Percentiles rank a stretch among this genome's conserved stretches.
These are phyloP conservation scores for Meghimatium bilineatum DNA, from an alignment of 2,888 invertebrate genomes.

Conservation along the genomic window DNA sequence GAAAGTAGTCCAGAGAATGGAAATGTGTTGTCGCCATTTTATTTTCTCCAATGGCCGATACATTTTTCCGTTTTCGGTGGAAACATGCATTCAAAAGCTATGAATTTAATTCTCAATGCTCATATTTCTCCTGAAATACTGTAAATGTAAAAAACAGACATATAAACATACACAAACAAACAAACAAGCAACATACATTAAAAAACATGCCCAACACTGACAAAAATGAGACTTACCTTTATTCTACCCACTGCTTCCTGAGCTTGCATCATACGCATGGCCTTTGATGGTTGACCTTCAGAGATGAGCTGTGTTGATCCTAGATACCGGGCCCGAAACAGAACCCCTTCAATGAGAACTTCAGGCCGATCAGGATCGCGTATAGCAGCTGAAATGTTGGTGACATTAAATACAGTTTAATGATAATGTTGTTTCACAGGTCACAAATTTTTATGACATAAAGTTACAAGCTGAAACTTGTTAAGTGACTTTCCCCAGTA, in stretches of 20 bases:
- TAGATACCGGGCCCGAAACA: slow-evolving; percentile 97
- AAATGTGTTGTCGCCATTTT: no score
- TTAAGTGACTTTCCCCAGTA: no score
- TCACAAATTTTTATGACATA: no score
- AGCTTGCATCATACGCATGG: slow-evolving; percentile 99
- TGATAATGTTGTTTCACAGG: no score
- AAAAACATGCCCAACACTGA: not conserved
- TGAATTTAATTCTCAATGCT: not conserved
- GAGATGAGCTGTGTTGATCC: slow-evolving; percentile 99
- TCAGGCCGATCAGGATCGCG: slow-evolving; percentile 81
- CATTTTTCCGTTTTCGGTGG: no score
- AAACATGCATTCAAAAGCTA: not conserved
- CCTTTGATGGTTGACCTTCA: slow-evolving; percentile 98
- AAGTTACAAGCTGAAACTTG: no score
- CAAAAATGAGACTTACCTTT: slow-evolving; percentile 84
- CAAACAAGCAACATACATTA: not conserved
- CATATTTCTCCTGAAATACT: not conserved
- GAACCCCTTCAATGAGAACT: slow-evolving; percentile 99
- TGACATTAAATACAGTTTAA: not conserved
- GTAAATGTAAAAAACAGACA: not conserved
- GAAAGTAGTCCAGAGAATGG: no score
- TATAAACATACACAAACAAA: not conserved
- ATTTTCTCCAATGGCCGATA: no score
- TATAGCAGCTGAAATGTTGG: slow-evolving; percentile 62
- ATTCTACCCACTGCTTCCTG: slow-evolving; percentile 99